Percentiles rank a stretch among this genome's conserved stretches.
These are phyloP conservation scores for Passer montanus DNA, from an alignment of 2,113 vertebrate species.

Conservation along the genomic window DNA sequence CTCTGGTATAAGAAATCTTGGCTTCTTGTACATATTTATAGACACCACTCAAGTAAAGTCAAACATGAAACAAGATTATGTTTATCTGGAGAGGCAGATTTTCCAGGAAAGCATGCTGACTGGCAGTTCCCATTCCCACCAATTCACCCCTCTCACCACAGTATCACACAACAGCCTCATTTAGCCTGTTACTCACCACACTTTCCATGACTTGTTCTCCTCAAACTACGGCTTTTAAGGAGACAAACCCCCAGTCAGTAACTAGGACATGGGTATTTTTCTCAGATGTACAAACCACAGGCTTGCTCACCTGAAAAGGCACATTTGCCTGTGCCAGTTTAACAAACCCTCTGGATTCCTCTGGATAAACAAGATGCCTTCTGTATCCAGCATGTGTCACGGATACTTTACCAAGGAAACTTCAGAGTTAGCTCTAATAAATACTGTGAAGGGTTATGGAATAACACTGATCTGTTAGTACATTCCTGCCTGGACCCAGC, in stretches of 20 bases:
- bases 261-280: background rate
- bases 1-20: conserved; percentile 6
- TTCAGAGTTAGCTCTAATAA: background rate
- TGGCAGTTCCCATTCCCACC: background rate
- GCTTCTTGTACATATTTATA: conserved; percentile 25
- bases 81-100: conserved; percentile 33
- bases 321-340: background rate
- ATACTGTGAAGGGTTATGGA: background rate
- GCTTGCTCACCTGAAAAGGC: background rate
- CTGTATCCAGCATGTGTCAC: background rate
- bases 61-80: conserved; percentile 24
- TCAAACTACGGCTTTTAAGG: background rate
- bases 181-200: conserved; percentile 22
- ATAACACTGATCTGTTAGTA: background rate
- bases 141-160: background rate
- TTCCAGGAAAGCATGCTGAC: conserved; percentile 39
- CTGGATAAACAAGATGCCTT: background rate
- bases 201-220: background rate
- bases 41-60: conserved; percentile 20
- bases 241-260: background rate
- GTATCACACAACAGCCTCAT: background rate
- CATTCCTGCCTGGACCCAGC: background rate
- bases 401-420: background rate
- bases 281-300: background rate
- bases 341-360: background rate